A percentile compares a stretch with the other conserved stretches of the same genome.
Evolutionary conservation across 1,140 invertebrate species (phyloP).

Genomic region (Acromyrmex heyeri): DNA sequence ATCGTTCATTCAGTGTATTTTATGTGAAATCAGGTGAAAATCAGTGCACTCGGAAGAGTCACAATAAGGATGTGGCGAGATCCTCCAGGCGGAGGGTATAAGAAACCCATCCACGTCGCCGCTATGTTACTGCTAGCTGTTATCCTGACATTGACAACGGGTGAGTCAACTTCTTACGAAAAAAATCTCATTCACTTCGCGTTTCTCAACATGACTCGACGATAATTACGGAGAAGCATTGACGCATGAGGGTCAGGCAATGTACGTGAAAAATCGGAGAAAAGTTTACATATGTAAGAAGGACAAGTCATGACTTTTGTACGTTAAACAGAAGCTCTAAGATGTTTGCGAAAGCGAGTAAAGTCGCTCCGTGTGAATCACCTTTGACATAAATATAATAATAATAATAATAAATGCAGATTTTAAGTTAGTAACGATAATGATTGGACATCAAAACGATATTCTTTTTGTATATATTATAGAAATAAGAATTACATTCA

Average conservation of each 20-base stretch:
- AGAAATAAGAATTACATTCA: background rate
- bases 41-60: constrained; percentile 69
- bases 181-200: constrained; percentile 35
- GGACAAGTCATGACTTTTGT: constrained; percentile 25
- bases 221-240: constrained; percentile 40
- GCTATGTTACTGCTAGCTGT: constrained; percentile 67
- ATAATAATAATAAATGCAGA: background rate
- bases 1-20: constrained; percentile 66
- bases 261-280: background rate
- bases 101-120: constrained; percentile 52
- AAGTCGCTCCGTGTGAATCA: too few relatives aligned
- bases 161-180: constrained; percentile 64
- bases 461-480: background rate
- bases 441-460: background rate
- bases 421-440: background rate
- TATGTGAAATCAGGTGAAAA: constrained; percentile 73
- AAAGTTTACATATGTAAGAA: background rate
- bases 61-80: constrained; percentile 74
- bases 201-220: constrained; percentile 18
- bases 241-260: background rate
- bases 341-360: too few relatives aligned
- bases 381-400: background rate
- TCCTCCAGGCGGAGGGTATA: constrained; percentile 72
- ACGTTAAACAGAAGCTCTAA: background rate
- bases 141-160: constrained; percentile 69